Base-by-base conservation (phyloP, 2,113 vertebrate genomes). In the Nicator chloris region DNA sequence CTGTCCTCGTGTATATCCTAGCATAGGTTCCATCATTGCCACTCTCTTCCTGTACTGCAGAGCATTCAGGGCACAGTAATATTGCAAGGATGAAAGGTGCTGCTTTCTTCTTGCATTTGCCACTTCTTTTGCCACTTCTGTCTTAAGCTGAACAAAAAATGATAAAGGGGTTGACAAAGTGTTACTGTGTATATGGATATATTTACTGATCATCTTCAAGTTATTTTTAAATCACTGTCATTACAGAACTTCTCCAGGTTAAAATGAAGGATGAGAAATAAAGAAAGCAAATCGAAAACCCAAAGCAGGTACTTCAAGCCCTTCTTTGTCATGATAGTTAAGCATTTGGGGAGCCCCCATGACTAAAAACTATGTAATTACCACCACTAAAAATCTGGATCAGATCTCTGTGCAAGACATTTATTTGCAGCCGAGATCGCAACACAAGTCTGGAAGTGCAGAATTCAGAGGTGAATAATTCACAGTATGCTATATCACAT, bases 31-130 rank as follows among this genome's bases (percentile, higher is more conserved):
- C 80, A 99, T 97, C 99, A 99, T 99, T 57, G 99, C 99, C 28
- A 98, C 95, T 79, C 98, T 98, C 97, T 99, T 99, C 84, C 99
- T 98, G 97, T 99, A 98, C 98, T 99, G 99, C 88, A 99, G 98
- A 10, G 99, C 99, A 11, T 99, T 99, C 92, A 99, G 98, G 80
- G 99, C 98, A 37, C 99, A 99, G 95, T 99, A 99, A 94, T 99
- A 99, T 81, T 99, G 99, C 71, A 99, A 97, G 10, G 99, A 99
- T 11, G 99, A 98, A 68, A 99, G 98, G 94, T 99, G 99, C 96
- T 99, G 99, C 90, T 99, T 99, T 97, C 98, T 98, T 61, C 99
- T 97, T 5, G 98, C 98, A 49, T 98, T 98, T 4, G 99, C 99
- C 94, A 99, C 99, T 97, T 99, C 99, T 82, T 98, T 98, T 75